phyloP scores from a whole-genome alignment of 64 coral and sea anemone species.

The Dendronephthya gigantea region DNA sequence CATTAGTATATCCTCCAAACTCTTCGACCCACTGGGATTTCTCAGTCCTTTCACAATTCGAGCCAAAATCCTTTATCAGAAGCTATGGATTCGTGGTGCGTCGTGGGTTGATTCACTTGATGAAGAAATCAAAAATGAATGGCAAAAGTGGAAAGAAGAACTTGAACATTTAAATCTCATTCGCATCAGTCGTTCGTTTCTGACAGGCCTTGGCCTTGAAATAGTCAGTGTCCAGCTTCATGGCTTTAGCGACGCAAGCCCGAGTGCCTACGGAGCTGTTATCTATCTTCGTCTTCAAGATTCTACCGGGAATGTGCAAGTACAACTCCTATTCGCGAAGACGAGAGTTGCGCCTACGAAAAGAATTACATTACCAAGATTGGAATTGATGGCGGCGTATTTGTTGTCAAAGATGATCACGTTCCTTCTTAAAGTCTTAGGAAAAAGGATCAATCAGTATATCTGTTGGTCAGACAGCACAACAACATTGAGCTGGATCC shows the following conservation, averaged over 20 bases:
- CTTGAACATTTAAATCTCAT: not conserved
- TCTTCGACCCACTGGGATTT: not conserved
- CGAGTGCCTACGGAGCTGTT: slow-evolving; percentile 17
- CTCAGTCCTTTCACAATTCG: not conserved
- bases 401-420: not conserved
- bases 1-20: not conserved
- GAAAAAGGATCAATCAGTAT: not conserved
- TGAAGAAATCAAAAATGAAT: not conserved
- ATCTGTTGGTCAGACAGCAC: slow-evolving; percentile 34
- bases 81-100: not conserved
- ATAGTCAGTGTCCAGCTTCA: slow-evolving; percentile 10
- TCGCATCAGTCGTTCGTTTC: not conserved
- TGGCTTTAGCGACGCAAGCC: slow-evolving; percentile 31
- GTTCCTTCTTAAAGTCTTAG: not conserved
- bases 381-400: slow-evolving; percentile 12
- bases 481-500: slow-evolving; percentile 10
- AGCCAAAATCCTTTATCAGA: not conserved
- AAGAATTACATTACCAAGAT: slow-evolving; percentile 22
- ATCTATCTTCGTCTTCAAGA: not conserved
- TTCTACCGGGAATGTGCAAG: not conserved
- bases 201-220: not conserved
- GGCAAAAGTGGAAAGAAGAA: not conserved
- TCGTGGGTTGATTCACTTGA: not conserved
- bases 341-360: slow-evolving; percentile 29
- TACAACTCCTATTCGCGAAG: slow-evolving; percentile 13